phyloP scores from a whole-genome alignment of 2,113 vertebrate genomes.

The Etia nguti region DNA sequence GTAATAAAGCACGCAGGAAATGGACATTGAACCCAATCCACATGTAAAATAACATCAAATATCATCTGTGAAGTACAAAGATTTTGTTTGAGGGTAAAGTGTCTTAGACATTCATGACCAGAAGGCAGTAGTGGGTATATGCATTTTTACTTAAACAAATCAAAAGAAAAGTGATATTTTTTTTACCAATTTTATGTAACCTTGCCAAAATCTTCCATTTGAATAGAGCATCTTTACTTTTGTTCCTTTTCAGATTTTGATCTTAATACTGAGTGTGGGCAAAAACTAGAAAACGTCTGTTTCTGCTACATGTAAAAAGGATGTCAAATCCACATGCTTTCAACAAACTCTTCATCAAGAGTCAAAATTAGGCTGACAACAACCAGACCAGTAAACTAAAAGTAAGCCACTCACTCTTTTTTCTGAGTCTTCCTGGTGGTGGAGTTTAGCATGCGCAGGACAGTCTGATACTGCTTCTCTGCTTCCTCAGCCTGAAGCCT shows the following conservation, averaged over 20 bases:
- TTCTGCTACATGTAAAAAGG: neutral
- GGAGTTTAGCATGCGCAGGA: constrained; percentile 85
- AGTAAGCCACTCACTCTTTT: constrained; percentile 80
- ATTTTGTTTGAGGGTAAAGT: neutral
- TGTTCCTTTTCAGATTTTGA: neutral
- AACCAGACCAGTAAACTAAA: neutral
- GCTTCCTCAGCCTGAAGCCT: constrained; percentile 84
- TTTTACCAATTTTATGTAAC: neutral
- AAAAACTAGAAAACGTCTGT: neutral
- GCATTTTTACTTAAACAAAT: neutral
- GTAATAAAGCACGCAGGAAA: neutral
- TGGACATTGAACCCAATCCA: neutral
- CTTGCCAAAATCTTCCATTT: neutral
- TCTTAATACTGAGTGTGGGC: fast-evolving
- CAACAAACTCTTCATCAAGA: neutral
- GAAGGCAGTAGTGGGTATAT: neutral
- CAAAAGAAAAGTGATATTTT: too few relatives aligned
- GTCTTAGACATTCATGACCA: neutral
- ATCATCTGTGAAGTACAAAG: neutral
- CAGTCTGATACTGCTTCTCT: constrained; percentile 85
- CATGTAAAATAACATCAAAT: neutral
- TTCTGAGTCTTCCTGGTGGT: constrained; percentile 87
- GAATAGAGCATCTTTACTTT: neutral
- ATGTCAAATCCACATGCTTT: neutral
- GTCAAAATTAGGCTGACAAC: neutral